Evolutionary conservation across 2,888 invertebrate species (phyloP).

Genomic region (Dryobotodes eremita): DNA sequence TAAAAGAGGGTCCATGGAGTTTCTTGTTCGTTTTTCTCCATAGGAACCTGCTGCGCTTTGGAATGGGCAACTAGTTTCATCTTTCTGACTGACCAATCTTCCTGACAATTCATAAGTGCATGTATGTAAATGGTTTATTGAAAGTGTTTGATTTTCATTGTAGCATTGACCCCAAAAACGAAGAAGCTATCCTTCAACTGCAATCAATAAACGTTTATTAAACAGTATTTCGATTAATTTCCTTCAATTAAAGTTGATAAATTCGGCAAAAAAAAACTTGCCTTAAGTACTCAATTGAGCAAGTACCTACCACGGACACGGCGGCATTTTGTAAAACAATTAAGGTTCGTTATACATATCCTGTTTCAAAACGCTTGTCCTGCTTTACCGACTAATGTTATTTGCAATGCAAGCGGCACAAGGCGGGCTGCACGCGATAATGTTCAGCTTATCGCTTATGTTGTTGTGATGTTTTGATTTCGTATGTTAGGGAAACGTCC

Average conservation of each 20-base stretch:
- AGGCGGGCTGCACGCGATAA: slow-evolving; percentile 58
- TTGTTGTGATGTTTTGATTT: slow-evolving; percentile 9
- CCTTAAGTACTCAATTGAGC: slow-evolving; percentile 41
- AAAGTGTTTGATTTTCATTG: not conserved
- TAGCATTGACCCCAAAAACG: slow-evolving; percentile 26
- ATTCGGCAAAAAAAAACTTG: slow-evolving; percentile 27
- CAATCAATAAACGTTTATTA: slow-evolving; percentile 32
- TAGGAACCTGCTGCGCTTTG: too few species aligned
- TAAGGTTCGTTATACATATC: slow-evolving; percentile 64
- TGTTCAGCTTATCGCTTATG: slow-evolving; percentile 39
- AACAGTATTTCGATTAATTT: slow-evolving; percentile 41
- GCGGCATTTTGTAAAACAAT: slow-evolving; percentile 59
- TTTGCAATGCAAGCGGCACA: slow-evolving; percentile 54
- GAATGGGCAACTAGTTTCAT: too few species aligned
- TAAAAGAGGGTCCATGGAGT: too few species aligned
- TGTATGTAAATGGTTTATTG: too few species aligned
- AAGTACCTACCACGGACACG: slow-evolving; percentile 22
- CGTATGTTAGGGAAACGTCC: not conserved
- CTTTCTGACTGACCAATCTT: too few species aligned
- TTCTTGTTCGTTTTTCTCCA: too few species aligned
- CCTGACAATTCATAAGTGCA: too few species aligned
- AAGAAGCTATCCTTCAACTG: slow-evolving; percentile 17
- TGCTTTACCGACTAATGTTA: slow-evolving; percentile 38
- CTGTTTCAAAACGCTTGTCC: slow-evolving; percentile 62
- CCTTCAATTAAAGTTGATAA: slow-evolving; percentile 49